Evolutionary conservation across 2,113 vertebrate genomes (phyloP), one percentile per base, ranked within the genome.

Genomic region (Paedocypris sp.): DNA sequence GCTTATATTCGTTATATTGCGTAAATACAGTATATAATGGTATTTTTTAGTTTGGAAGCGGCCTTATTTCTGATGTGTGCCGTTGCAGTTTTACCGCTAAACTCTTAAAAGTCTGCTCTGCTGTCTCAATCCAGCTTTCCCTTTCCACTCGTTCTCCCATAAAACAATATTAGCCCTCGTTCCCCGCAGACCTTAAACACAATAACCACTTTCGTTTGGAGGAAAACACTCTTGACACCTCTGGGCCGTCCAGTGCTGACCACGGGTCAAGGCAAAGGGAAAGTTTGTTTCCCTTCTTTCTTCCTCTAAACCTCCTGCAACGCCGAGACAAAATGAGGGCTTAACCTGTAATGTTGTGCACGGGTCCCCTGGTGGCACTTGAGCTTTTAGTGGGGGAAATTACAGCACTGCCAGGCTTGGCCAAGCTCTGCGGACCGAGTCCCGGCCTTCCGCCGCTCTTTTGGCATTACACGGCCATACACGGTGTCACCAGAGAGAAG

Each of bases 281-380:
- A 80, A 61, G 8, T 75, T 62, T 74, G 72, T 68, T 73, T 75
- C 79, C 73, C 80, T 79, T 77, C 75, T 69, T 79, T 63, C 39
- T 53, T 51, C 59, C 64, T 57, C 67, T 46, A 60, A 39, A 54
- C 45, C 10, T 46, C n/a, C 41, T 42, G 38, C 72, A 74, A 83
- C 76, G 81, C 65, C n/a, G 69, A 72, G 78, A 88, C 81, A 85
- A 82, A 80, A 85, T 84, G 76, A 81, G 81, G 80, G 82, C 85
- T 89, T 85, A 89, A 89, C 85, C 86, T 86, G 80, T 87, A 87
- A 89, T 89, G 88, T 88, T 77, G 76, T 85, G 63, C 78, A 80
- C 76, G 79, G 75, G 74, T 88, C 82, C 84, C 84, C 59, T 68
- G 80, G 71, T 79, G 72, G 79, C 76, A 78, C 76, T 79, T 90